Conservation (phyloP, 2,113 vertebrate genomes). For the Anolis sagrei region DNA sequence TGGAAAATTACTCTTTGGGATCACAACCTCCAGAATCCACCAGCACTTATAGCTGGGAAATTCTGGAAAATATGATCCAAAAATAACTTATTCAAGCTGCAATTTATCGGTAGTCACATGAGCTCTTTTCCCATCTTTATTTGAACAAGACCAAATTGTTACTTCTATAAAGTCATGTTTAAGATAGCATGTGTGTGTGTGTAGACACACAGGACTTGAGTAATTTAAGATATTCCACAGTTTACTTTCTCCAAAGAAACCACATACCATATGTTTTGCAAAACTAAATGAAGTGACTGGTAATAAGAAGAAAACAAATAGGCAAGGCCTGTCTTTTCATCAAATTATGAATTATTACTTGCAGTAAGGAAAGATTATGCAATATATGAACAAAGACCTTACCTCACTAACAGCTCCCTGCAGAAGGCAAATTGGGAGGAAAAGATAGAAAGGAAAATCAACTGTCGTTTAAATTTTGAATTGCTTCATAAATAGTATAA, state of each 20-base stretch:
- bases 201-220: background rate
- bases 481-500: slow-evolving; percentile 21
- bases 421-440: slow-evolving; percentile 55
- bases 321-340: background rate
- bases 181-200: too few species aligned
- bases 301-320: background rate
- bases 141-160: background rate
- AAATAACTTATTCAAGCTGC: too few species aligned
- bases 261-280: background rate
- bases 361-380: background rate
- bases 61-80: too few species aligned
- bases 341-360: background rate
- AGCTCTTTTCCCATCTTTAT: background rate
- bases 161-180: background rate
- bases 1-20: background rate
- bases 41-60: too few species aligned
- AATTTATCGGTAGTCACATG: background rate
- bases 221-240: background rate
- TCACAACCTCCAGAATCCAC: too few species aligned
- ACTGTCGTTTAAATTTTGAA: background rate
- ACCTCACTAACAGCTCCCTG: slow-evolving; percentile 79
- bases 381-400: slow-evolving; percentile 57
- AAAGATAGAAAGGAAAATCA: slow-evolving; percentile 45
- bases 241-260: background rate
- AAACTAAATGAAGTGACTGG: background rate